Evolutionary conservation across 2,888 invertebrate species (phyloP).

Genomic region (Pammene fasciana): DNA sequence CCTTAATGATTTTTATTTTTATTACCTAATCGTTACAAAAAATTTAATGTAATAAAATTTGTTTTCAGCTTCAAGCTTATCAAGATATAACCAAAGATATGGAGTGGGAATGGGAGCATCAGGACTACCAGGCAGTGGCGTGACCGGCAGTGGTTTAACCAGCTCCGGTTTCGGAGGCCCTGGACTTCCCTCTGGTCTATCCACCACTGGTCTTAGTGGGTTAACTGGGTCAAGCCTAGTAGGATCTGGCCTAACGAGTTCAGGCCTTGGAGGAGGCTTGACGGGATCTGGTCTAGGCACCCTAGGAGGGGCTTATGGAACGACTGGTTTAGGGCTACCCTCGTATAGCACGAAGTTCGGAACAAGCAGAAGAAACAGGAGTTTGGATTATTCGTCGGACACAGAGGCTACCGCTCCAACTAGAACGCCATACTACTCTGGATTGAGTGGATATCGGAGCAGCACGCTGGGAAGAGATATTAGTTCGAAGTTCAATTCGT

Average conservation of each 20-base stretch:
- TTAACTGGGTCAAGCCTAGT: conserved; percentile 75
- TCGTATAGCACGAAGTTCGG: conserved; percentile 82
- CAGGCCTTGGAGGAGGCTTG: conserved; percentile 70
- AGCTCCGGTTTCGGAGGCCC: conserved; percentile 62
- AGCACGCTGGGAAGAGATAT: conserved; percentile 83
- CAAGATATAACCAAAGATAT: conserved; percentile 86
- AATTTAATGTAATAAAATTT: conserved; percentile 14
- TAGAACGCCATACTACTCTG: conserved; percentile 89
- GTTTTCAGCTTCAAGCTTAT: conserved; percentile 78
- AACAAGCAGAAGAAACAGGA: conserved; percentile 89
- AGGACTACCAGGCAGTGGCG: conserved; percentile 59
- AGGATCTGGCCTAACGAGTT: conserved; percentile 69
- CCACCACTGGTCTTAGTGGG: conserved; percentile 75
- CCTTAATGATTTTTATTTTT: neutral
- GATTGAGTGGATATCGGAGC: conserved; percentile 77
- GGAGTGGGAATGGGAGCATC: conserved; percentile 71
- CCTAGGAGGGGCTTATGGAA: conserved; percentile 71
- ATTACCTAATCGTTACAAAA: neutral
- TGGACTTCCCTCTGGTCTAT: conserved; percentile 74
- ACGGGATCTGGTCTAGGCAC: conserved; percentile 69
- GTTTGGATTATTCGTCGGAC: conserved; percentile 96
- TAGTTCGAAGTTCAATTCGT: conserved; percentile 88
- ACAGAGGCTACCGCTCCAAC: conserved; percentile 96
- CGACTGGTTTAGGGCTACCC: conserved; percentile 71
- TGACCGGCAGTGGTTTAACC: conserved; percentile 62